Evolutionary conservation across 1,140 invertebrate genomes (phyloP).

Genomic region (Octopus sinensis): DNA sequence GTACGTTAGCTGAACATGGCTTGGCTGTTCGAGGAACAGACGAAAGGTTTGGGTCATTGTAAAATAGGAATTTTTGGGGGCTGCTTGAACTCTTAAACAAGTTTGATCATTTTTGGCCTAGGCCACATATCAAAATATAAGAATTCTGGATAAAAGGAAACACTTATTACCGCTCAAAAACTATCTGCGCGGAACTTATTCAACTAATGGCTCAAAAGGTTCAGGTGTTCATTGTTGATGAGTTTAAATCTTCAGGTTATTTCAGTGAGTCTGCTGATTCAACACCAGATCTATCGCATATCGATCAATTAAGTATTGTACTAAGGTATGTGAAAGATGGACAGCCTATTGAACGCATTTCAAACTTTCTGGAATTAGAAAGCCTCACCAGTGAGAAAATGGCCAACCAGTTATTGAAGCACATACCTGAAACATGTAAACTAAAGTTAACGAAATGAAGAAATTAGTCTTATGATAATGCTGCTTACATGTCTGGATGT

Average conservation of each 20-base stretch:
- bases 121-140: constrained; percentile 25
- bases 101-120: constrained; percentile 34
- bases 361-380: constrained; percentile 11
- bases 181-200: background rate
- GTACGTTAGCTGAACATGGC: constrained; percentile 30
- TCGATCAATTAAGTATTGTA: constrained; percentile 11
- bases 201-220: constrained; percentile 10
- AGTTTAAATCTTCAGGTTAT: background rate
- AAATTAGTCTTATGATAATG: background rate
- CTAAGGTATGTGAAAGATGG: background rate
- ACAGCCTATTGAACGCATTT: constrained; percentile 8
- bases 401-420: constrained; percentile 4
- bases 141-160: constrained; percentile 20
- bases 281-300: constrained; percentile 6
- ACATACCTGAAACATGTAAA: constrained; percentile 3
- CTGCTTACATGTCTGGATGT: constrained; percentile 10
- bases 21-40: constrained; percentile 31
- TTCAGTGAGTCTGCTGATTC: background rate
- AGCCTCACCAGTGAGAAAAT: constrained; percentile 11
- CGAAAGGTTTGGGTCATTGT: constrained; percentile 34
- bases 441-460: background rate
- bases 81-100: constrained; percentile 31
- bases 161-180: background rate
- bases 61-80: constrained; percentile 29
- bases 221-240: background rate